phyloP scores from a whole-genome alignment of 1,140 invertebrate genomes.

The Drosophila carrolli region DNA sequence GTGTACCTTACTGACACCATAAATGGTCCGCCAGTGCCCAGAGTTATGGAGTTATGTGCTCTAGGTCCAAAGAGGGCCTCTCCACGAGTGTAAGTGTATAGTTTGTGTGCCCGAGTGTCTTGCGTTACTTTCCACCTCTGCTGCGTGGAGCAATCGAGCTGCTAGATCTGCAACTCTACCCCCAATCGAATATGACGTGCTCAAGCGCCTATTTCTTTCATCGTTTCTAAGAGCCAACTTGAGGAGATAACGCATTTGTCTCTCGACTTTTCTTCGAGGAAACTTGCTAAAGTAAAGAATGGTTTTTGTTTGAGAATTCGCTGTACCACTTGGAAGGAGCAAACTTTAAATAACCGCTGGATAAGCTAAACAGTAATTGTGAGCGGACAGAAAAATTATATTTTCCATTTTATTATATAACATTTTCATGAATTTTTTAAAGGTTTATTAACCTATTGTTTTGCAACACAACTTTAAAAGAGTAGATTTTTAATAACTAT shows the following conservation, averaged over 20 bases:
- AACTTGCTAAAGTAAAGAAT: conserved; percentile 5
- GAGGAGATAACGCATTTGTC: conserved; percentile 14
- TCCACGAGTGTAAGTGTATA: conserved; percentile 3
- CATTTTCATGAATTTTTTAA: too few species aligned
- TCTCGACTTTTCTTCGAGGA: conserved; percentile 15
- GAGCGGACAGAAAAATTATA: too few species aligned
- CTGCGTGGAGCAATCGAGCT: conserved; percentile 20
- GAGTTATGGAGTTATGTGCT: neutral
- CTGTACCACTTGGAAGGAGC: neutral
- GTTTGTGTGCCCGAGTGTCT: conserved; percentile 2
- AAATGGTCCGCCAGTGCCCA: conserved; percentile 48
- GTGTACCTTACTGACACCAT: conserved; percentile 81
- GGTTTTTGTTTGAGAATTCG: neutral
- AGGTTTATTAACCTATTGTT: too few species aligned
- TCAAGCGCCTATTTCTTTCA: conserved; percentile 24
- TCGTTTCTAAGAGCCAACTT: conserved; percentile 14
- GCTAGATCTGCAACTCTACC: conserved; percentile 38
- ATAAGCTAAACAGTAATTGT: too few species aligned
- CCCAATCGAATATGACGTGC: conserved; percentile 48
- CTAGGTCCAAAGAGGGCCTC: conserved; percentile 13
- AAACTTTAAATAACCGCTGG: too few species aligned
- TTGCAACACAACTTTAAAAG: too few species aligned
- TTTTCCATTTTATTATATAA: too few species aligned
- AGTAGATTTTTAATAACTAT: too few species aligned
- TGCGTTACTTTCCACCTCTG: conserved; percentile 43